phyloP scores from a whole-genome alignment of 2,113 vertebrate genomes.

The Opisthocomus hoazin region DNA sequence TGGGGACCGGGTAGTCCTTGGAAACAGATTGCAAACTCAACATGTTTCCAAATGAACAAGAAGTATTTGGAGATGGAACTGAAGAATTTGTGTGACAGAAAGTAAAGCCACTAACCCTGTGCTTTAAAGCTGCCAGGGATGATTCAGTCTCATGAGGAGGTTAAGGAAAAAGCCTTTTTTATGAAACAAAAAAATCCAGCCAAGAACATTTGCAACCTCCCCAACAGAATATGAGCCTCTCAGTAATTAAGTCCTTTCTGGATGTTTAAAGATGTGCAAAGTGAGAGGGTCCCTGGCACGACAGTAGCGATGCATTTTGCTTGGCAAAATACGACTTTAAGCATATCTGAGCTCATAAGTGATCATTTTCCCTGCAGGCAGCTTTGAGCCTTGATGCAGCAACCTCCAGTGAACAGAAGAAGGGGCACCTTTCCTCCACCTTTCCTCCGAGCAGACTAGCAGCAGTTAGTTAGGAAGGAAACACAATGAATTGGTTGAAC shows the following conservation, averaged over 20 bases:
- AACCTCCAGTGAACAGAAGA: not conserved
- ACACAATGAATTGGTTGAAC: not conserved
- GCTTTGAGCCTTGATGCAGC: not conserved
- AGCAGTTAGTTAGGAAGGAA: not conserved
- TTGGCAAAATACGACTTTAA: not conserved
- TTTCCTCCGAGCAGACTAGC: not conserved
- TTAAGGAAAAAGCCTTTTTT: not conserved
- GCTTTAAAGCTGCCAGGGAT: not conserved
- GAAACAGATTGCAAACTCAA: conserved; percentile 22
- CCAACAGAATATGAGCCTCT: not conserved
- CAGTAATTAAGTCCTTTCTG: conserved; percentile 17
- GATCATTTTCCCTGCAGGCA: not conserved
- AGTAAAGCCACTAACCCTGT: not conserved
- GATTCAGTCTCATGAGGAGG: not conserved
- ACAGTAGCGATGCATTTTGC: not conserved
- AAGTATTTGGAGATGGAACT: conserved; percentile 12
- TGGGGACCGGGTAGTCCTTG: not conserved
- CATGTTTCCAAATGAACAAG: not conserved
- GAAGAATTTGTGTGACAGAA: not conserved
- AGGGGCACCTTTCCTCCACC: not conserved
- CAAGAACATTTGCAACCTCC: not conserved
- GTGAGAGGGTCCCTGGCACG: not conserved
- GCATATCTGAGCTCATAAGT: not conserved
- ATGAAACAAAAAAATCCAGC: not conserved
- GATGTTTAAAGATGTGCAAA: not conserved